Evolutionary conservation across 2,888 invertebrate species (phyloP).

Genomic region (Sycophila texana): DNA sequence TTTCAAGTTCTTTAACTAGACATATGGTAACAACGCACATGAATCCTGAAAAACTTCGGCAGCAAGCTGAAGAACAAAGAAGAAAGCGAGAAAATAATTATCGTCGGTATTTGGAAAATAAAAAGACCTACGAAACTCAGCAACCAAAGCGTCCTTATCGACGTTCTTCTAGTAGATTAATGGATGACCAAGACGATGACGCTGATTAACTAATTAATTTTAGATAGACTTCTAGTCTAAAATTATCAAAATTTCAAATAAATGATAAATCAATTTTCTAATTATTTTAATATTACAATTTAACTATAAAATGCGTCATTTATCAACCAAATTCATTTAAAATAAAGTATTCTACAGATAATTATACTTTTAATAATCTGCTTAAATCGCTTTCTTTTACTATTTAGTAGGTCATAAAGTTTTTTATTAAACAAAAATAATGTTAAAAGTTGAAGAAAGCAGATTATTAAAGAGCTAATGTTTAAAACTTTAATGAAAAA

Average conservation of each 20-base stretch:
- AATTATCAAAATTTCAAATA: constrained; percentile 21
- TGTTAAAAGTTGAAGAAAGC: too few species aligned
- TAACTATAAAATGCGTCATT: too few species aligned
- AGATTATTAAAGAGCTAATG: too few species aligned
- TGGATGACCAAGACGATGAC: constrained; percentile 57
- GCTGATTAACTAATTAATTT: constrained; percentile 60
- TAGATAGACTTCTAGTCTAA: constrained; percentile 40
- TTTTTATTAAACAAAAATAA: too few species aligned
- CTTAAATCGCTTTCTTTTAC: too few species aligned
- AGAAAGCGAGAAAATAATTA: constrained; percentile 73
- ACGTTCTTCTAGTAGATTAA: constrained; percentile 44
- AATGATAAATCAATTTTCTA: constrained; percentile 32
- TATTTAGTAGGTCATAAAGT: too few species aligned
- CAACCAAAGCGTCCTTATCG: constrained; percentile 61
- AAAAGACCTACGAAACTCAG: constrained; percentile 73
- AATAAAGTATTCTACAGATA: too few species aligned
- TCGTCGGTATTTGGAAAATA: constrained; percentile 72
- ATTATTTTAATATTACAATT: too few species aligned
- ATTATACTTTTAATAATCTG: too few species aligned
- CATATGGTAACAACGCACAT: constrained; percentile 80
- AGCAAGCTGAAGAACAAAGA: constrained; percentile 74
- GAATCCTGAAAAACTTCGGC: constrained; percentile 73
- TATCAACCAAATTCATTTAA: too few species aligned
- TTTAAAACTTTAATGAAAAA: too few species aligned
- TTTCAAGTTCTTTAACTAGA: constrained; percentile 79